Base-by-base conservation (phyloP, 2,113 vertebrate genomes). In the Eulemur rufifrons region DNA sequence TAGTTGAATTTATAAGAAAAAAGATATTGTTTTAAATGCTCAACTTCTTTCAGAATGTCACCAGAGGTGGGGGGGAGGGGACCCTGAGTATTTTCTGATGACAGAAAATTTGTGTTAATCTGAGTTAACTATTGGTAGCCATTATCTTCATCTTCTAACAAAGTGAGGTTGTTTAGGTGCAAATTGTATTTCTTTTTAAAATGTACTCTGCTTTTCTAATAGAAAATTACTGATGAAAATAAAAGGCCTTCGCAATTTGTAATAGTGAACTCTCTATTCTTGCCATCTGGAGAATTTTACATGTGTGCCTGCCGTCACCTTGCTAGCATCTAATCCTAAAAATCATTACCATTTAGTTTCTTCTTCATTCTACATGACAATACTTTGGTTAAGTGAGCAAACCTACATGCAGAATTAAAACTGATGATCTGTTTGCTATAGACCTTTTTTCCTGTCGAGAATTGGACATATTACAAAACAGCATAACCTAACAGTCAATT, bases 1-100 rank as follows among this genome's bases (percentile, higher is more conserved):
- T 97, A 10, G n/a, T 66, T 97, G 94, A 96, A 97, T 91, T 94
- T 82, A 91, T 89, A 95, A 97, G 89, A 92, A 97, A 89, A 96
- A 89, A 95, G 4, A 21, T 37, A 66, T 68, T 66, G 34, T 56
- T 93, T 92, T 73, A 66, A 98, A 97, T 45, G 64, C 74, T 94
- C 76, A 45, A 32, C 52, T 92, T 91, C 4, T 37, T 66, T 94
- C n/a, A 71, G 32, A 88, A 63, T 39, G 2, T n/a, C 39, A 52
- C 5, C 3, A 54, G 52, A 17, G 52, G 52, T 54, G 17, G 52
- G 14, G 42, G 94, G 59, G 76, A 83, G 92, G 89, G 71, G 63
- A 8, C 34, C 86, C 81, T 96, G 83, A 93, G 73, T 95, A 68
- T 69, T 88, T 71, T 95, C 54, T 88, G 71, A 61, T 54, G 25